phyloP scores from a whole-genome alignment of 1,140 invertebrate species.

The Tenebrio molitor region DNA sequence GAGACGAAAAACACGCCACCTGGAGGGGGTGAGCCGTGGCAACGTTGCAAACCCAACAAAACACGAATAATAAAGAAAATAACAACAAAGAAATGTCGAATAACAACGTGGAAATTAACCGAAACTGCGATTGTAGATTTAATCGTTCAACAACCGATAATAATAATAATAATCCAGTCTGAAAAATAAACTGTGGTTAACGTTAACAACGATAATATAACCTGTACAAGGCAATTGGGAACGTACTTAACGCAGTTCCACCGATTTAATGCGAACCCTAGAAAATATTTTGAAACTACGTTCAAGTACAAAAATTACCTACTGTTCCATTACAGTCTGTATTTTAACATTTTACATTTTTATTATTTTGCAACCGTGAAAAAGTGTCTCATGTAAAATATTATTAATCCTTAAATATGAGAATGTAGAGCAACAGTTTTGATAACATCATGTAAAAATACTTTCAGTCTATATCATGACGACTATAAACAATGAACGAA shows the following conservation, averaged over 20 bases:
- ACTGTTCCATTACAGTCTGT: conserved; percentile 28
- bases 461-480: conserved; percentile 59
- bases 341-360: conserved; percentile 15
- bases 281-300: conserved; percentile 37
- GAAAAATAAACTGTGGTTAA: conserved; percentile 44
- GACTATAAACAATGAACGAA: conserved; percentile 45
- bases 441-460: conserved; percentile 62
- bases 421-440: conserved; percentile 35
- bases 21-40: no score
- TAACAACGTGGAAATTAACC: conserved; percentile 20
- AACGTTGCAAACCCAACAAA: conserved; percentile 34
- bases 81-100: conserved; percentile 24
- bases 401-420: neutral
- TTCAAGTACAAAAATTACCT: conserved; percentile 24
- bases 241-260: conserved; percentile 30
- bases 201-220: conserved; percentile 45
- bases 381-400: conserved; percentile 40
- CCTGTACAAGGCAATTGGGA: conserved; percentile 35
- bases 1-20: conserved; percentile 28
- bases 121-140: conserved; percentile 43
- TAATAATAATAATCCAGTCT: conserved; percentile 44
- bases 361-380: conserved; percentile 6
- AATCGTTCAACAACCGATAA: conserved; percentile 13
- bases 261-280: conserved; percentile 43
- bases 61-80: conserved; percentile 36